Evolutionary conservation across 2,888 invertebrate species (phyloP).

Genomic region (Acrobeloides nanus): DNA sequence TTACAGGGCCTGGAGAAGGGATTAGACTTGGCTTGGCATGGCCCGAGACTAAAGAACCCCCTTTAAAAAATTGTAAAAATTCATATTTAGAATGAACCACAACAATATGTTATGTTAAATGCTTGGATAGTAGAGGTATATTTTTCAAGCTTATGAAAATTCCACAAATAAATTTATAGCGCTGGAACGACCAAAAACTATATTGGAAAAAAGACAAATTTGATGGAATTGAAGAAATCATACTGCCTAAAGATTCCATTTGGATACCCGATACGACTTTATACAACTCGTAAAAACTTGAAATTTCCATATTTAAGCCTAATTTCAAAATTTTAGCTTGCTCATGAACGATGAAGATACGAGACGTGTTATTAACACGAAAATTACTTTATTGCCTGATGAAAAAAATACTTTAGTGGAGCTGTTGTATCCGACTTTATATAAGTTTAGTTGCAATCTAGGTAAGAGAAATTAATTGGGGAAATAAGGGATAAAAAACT

Average conservation of each 20-base stretch:
- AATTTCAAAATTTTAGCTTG: conserved; percentile 15
- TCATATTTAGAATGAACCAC: conserved; percentile 26
- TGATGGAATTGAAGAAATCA: conserved; percentile 32
- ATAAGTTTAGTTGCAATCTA: conserved; percentile 26
- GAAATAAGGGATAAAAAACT: no score
- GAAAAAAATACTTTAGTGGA: conserved; percentile 36
- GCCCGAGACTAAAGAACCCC: no score
- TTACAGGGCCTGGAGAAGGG: no score
- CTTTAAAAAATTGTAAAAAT: no score
- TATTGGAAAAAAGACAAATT: conserved; percentile 39
- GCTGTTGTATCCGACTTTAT: conserved; percentile 42
- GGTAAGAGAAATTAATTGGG: no score
- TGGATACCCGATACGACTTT: conserved; percentile 36
- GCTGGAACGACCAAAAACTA: conserved; percentile 37
- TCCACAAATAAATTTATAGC: conserved; percentile 17
- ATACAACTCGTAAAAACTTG: conserved; percentile 14
- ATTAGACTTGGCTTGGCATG: no score
- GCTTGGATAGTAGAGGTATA: conserved; percentile 34
- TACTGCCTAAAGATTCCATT: conserved; percentile 32
- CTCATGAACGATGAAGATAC: conserved; percentile 42
- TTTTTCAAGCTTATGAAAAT: conserved; percentile 6
- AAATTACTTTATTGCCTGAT: conserved; percentile 31
- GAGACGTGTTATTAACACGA: conserved; percentile 36
- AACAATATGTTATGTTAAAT: conserved; percentile 26
- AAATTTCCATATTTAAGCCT: not conserved